Conservation (phyloP, 2,113 vertebrate species). For the Oophaga pumilio region DNA sequence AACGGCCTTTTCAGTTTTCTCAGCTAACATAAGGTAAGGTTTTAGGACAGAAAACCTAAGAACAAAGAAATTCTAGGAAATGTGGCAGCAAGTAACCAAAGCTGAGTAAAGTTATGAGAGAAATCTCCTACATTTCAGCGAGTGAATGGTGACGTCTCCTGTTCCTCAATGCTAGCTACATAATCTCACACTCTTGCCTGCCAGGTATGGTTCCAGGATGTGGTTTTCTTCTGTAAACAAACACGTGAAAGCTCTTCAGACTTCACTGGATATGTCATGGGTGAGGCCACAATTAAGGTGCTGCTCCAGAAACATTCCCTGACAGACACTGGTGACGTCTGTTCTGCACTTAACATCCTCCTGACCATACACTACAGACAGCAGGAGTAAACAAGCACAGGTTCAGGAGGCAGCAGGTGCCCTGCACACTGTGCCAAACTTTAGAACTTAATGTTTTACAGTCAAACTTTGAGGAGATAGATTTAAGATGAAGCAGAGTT, state of each 20-base stretch:
- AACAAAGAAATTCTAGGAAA: neutral
- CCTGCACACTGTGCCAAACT: no score
- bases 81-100: neutral
- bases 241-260: conserved; percentile 58
- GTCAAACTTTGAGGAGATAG: neutral
- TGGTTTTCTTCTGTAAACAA: conserved; percentile 61
- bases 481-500: neutral
- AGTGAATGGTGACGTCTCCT: conserved; percentile 5
- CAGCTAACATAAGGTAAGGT: neutral
- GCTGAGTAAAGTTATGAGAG: neutral
- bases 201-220: conserved; percentile 64
- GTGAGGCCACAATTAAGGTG: conserved; percentile 28
- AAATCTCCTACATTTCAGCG: conserved; percentile 6
- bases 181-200: conserved; percentile 61
- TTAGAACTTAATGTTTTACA: neutral
- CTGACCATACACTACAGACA: neutral
- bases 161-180: conserved; percentile 13
- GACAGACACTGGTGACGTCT: conserved; percentile 38
- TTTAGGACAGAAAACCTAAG: neutral
- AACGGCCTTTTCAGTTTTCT: neutral
- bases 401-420: neutral
- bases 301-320: conserved; percentile 30
- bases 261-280: neutral
- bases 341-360: conserved; percentile 22
- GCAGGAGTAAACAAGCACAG: neutral